Evolutionary conservation across 2,113 vertebrate species (phyloP).

Genomic region (Sapajus apella): DNA sequence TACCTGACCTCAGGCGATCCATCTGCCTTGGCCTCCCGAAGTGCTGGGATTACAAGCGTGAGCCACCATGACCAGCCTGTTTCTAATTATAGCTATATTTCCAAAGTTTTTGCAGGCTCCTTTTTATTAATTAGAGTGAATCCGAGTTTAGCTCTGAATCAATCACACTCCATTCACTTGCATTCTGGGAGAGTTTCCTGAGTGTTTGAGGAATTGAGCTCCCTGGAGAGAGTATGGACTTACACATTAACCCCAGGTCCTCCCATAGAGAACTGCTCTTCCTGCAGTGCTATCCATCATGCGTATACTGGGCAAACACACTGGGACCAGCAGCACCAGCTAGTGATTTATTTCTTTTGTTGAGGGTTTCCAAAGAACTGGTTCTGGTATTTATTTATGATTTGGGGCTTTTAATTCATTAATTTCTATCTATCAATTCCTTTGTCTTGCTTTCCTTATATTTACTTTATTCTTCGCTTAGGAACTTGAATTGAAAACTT

Average conservation of each 20-base stretch:
- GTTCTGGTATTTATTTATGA: background rate
- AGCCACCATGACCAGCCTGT: background rate
- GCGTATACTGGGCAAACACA: background rate
- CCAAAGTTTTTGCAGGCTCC: background rate
- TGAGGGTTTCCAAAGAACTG: background rate
- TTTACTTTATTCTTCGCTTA: constrained; percentile 6
- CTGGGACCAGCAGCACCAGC: background rate
- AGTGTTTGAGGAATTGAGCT: background rate
- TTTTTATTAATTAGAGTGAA: background rate
- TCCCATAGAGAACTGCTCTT: rapidly evolving
- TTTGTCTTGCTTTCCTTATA: background rate
- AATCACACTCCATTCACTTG: background rate
- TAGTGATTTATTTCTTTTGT: background rate
- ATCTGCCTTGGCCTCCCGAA: too few relatives aligned
- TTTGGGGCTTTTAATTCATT: background rate
- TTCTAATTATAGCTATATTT: background rate
- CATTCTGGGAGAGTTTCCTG: background rate
- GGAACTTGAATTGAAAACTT: background rate
- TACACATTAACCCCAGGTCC: background rate
- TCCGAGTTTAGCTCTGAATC: background rate
- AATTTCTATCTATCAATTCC: constrained; percentile 20
- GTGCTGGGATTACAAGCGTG: too few relatives aligned
- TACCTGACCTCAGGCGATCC: too few relatives aligned
- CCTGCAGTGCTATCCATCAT: background rate
- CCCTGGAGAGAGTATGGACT: background rate